Evolutionary conservation across 1,140 invertebrate genomes (phyloP).

Genomic region (Aplysia californica): DNA sequence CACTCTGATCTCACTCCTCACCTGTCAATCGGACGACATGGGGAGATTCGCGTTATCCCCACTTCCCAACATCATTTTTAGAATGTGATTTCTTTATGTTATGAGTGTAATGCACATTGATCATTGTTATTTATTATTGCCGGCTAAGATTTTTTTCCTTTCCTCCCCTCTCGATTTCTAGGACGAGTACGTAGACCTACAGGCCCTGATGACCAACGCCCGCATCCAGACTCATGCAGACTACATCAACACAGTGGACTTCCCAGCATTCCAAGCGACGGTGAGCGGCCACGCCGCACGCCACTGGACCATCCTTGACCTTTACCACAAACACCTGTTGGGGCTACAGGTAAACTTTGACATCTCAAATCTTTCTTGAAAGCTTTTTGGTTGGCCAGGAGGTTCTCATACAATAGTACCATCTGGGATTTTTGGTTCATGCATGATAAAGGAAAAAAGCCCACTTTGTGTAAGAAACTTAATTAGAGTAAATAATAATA

Average conservation of each 20-base stretch:
- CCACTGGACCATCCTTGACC: slow-evolving; percentile 3
- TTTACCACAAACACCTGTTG: slow-evolving; percentile 9
- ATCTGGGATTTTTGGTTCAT: not conserved
- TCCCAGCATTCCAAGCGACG: slow-evolving; percentile 47
- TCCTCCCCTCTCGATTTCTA: slow-evolving; percentile 23
- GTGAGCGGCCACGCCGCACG: slow-evolving; percentile 38
- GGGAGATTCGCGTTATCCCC: too few relatives aligned
- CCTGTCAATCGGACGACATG: too few relatives aligned
- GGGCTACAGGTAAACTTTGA: slow-evolving; percentile 10
- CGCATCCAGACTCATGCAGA: slow-evolving; percentile 43
- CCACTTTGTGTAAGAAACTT: not conserved
- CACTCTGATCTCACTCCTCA: too few relatives aligned
- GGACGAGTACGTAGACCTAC: slow-evolving; percentile 46
- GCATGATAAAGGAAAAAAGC: not conserved
- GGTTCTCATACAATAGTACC: too few relatives aligned
- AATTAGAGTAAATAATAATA: not conserved
- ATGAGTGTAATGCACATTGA: too few relatives aligned
- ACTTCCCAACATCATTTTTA: too few relatives aligned
- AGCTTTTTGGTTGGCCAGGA: too few relatives aligned
- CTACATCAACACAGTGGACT: slow-evolving; percentile 52
- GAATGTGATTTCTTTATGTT: too few relatives aligned
- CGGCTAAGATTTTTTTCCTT: too few relatives aligned
- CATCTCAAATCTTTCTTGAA: too few relatives aligned
- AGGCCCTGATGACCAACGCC: slow-evolving; percentile 45
- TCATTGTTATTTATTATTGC: too few relatives aligned